phyloP scores from a whole-genome alignment of 2,888 invertebrate species.

The Celastrina argiolus region DNA sequence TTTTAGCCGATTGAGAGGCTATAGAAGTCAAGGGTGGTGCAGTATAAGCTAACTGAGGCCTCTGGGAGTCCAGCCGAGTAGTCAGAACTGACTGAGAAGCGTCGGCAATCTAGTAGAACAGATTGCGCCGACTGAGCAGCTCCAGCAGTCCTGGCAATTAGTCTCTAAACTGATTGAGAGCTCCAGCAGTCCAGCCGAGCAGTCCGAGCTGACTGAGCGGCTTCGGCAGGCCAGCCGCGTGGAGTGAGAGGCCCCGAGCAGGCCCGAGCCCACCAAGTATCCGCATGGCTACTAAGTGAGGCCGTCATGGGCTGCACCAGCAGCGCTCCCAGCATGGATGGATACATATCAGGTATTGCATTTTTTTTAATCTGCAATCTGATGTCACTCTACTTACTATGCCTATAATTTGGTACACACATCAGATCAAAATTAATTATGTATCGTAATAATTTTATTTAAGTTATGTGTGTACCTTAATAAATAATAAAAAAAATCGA shows the following conservation, averaged over 20 bases:
- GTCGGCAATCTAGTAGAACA: not conserved
- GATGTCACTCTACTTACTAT: too few relatives aligned
- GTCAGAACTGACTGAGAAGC: not conserved
- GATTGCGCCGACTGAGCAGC: not conserved
- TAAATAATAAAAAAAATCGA: too few relatives aligned
- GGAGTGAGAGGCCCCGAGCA: not conserved
- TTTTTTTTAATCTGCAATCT: not conserved
- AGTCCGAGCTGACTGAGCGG: not conserved
- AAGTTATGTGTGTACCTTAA: too few relatives aligned
- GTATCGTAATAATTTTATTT: too few relatives aligned
- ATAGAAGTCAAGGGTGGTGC: too few relatives aligned
- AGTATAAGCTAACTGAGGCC: too few relatives aligned
- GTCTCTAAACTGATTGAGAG: not conserved
- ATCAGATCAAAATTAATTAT: too few relatives aligned
- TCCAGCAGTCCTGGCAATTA: not conserved
- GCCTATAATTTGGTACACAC: too few relatives aligned
- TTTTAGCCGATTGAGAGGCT: too few relatives aligned
- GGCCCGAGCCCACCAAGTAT: not conserved
- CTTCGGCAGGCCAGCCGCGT: not conserved
- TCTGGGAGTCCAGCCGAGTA: constrained; percentile 57
- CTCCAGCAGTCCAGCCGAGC: not conserved
- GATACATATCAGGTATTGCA: constrained; percentile 26
- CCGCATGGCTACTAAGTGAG: constrained; percentile 35
- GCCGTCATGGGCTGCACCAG: constrained; percentile 70
- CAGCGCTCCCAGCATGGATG: constrained; percentile 59